These are phyloP conservation scores for Acomys russatus DNA, from an alignment of 2,797 vertebrate species.

Conservation along the genomic window DNA sequence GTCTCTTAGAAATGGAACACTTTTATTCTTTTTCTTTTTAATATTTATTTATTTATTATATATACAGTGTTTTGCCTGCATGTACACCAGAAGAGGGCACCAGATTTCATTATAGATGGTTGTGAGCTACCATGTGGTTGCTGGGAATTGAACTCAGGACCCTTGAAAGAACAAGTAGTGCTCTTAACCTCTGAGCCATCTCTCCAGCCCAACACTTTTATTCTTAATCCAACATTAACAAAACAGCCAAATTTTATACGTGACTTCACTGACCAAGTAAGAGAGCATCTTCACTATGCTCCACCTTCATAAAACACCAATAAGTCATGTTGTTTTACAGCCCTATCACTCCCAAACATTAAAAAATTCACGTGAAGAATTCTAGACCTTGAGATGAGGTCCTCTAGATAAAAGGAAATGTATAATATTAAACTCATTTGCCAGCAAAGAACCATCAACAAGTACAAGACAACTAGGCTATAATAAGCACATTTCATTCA, in stretches of 20 bases:
- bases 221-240: not conserved
- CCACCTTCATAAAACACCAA: not conserved
- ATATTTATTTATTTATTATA: too few species aligned
- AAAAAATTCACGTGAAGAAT: not conserved
- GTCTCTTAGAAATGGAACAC: not conserved
- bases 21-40: too few species aligned
- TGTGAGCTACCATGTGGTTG: too few species aligned
- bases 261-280: not conserved
- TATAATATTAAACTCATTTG: not conserved
- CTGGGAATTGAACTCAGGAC: too few species aligned
- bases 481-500: not conserved
- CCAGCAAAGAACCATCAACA: not conserved
- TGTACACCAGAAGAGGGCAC: too few species aligned
- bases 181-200: too few species aligned
- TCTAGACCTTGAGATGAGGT: not conserved
- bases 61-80: too few species aligned
- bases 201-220: too few species aligned
- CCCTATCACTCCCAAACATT: not conserved
- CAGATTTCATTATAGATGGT: too few species aligned
- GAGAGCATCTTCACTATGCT: not conserved
- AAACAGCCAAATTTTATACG: not conserved
- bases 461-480: not conserved
- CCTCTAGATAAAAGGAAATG: not conserved
- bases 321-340: not conserved
- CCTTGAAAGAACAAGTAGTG: too few species aligned